These are phyloP conservation scores for Hypsibius dujardini DNA, from an alignment of 1,140 invertebrate species.

Conservation along the genomic window DNA sequence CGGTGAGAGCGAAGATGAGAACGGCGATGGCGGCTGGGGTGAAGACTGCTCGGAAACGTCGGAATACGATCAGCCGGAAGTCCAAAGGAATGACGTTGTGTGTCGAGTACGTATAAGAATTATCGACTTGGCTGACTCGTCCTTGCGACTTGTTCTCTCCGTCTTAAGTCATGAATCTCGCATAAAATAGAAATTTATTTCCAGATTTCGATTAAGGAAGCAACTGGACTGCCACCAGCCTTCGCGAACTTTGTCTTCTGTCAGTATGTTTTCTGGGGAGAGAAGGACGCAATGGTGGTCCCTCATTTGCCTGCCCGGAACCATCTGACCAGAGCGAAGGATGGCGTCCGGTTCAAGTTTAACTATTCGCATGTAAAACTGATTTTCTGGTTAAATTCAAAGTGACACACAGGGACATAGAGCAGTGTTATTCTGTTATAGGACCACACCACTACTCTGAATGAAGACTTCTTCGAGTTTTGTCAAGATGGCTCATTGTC, in stretches of 20 bases:
- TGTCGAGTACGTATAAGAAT: background rate
- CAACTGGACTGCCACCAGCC: conserved; percentile 70
- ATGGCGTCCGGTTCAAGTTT: conserved; percentile 27
- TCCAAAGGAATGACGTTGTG: background rate
- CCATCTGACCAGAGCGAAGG: conserved; percentile 29
- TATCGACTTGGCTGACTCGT: too few species aligned
- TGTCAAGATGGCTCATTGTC: conserved; percentile 82
- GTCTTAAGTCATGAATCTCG: too few species aligned
- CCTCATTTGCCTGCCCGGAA: conserved; percentile 56
- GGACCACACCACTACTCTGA: conserved; percentile 71
- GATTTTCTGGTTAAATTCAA: too few species aligned
- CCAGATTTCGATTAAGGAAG: conserved; percentile 64
- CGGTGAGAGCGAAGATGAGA: conserved; percentile 24
- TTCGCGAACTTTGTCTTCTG: conserved; percentile 94
- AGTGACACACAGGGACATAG: too few species aligned
- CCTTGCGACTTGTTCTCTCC: too few species aligned
- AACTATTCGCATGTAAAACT: conserved; percentile 26
- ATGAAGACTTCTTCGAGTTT: conserved; percentile 91
- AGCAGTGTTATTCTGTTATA: conserved; percentile 25
- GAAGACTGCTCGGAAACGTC: conserved; percentile 1
- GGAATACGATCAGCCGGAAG: background rate
- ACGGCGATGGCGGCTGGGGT: conserved; percentile 23
- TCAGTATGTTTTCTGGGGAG: conserved; percentile 84
- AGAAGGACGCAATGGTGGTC: conserved; percentile 60
- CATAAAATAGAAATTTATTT: too few species aligned